Evolutionary conservation across 92 coral and sea anemone species (phyloP), one percentile per base, ranked within the genome.

Genomic region (Ricordea florida): DNA sequence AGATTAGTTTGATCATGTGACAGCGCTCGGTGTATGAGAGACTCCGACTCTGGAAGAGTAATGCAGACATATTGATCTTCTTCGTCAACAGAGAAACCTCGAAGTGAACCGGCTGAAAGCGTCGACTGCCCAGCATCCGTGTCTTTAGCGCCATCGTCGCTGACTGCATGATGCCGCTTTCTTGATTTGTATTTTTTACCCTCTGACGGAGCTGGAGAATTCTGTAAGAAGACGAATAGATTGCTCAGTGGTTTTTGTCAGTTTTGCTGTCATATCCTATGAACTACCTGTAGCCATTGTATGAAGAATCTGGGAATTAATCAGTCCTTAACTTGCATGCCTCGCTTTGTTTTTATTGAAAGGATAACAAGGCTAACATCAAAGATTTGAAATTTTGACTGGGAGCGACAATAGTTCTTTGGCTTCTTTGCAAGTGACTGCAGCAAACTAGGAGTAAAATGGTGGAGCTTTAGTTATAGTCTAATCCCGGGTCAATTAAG

Each of bases 41-140:
- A 69, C 14, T 90, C 97, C 27, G 89, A 55, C 23, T 90, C 97
- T 2, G 97, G 97, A 40, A 90, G 25, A 45, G 92, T 90, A 9
- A 90, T 80, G 31, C 93, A 78, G 0, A 82, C 82, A 37, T 82
- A 87, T 10, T 76, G 89, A 6, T 83, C 92, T 30, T 83, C 84
- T 63, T 90, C 93, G 7, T 87, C 90, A 65, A 87, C 31, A 0
- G 93, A 87, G 37, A 77, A 90, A 0, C 93, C 92, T 18, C 82
- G 58, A 5, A 90, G 47, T 7, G 72, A 63, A 13, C 66, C 66
- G 13, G 43, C 21, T 2, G 77, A 53, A 0, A 70, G 55, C 55
- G 63, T 41, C n/a, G 77, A 55, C 1, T 27, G 77, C 14, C 18
- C 20, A 2, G 43, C 6, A 11, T 37, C 63, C 0, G 55, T n/a